These are phyloP conservation scores for Scaptomyza reducta DNA, from an alignment of 2,888 invertebrate species.

Conservation along the genomic window DNA sequence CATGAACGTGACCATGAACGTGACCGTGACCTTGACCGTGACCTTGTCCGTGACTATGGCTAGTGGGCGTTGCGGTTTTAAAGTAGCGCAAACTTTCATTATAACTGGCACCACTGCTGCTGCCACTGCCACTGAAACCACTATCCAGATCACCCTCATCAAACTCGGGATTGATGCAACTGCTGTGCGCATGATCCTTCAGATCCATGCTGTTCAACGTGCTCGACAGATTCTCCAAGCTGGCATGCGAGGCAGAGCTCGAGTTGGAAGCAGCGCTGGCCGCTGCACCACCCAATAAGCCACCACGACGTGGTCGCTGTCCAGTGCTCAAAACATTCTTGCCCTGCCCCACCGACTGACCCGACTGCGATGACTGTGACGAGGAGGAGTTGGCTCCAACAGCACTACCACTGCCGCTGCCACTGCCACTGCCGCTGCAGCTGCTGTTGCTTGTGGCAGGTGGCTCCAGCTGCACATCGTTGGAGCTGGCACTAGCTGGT, in stretches of 20 bases:
- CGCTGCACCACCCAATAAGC: constrained; percentile 78
- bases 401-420: constrained; percentile 17
- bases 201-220: constrained; percentile 84
- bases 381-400: constrained; percentile 29
- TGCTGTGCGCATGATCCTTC: constrained; percentile 82
- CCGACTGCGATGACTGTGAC: constrained; percentile 21
- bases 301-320: constrained; percentile 76
- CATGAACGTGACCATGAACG: constrained; percentile 20
- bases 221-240: constrained; percentile 83
- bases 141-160: constrained; percentile 89
- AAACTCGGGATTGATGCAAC: constrained; percentile 84
- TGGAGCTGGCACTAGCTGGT: constrained; percentile 17
- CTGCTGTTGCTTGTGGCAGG: constrained; percentile 41
- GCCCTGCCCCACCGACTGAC: constrained; percentile 23
- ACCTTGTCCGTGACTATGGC: constrained; percentile 51
- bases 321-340: constrained; percentile 37
- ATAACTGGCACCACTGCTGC: constrained; percentile 93
- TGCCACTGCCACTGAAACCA: constrained; percentile 88
- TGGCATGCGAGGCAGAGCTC: constrained; percentile 80
- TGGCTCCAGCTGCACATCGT: constrained; percentile 86
- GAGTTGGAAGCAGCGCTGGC: constrained; percentile 72
- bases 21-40: constrained; percentile 47
- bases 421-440: constrained; percentile 25
- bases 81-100: constrained; percentile 88
- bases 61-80: constrained; percentile 81